Evolutionary conservation across 92 coral and sea anemone genomes (phyloP).

Genomic region (Paramuricea clavata): DNA sequence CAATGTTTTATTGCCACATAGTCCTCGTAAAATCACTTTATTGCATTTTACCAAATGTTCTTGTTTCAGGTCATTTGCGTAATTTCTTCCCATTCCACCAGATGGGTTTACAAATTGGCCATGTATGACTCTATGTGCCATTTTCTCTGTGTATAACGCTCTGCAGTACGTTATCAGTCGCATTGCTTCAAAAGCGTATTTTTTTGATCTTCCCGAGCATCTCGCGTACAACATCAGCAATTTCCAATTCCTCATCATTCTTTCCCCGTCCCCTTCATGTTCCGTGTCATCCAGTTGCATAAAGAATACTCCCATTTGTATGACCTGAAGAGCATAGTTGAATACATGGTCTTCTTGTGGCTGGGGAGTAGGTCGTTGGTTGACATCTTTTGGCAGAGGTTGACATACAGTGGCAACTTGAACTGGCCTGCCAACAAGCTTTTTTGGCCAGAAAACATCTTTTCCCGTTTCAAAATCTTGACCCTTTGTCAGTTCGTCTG

Average conservation of each 20-base stretch:
- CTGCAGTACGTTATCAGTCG: slow-evolving; percentile 51
- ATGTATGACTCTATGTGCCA: slow-evolving; percentile 35
- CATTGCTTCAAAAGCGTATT: slow-evolving; percentile 75
- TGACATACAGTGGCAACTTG: background rate
- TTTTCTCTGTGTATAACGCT: slow-evolving; percentile 37
- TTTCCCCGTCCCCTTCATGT: slow-evolving; percentile 71
- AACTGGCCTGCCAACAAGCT: background rate
- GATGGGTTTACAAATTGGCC: slow-evolving; percentile 41
- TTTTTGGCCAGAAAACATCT: background rate
- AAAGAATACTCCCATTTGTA: slow-evolving; percentile 58
- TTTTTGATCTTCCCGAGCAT: slow-evolving; percentile 37
- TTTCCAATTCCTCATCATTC: slow-evolving; percentile 46
- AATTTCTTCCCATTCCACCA: slow-evolving; percentile 50
- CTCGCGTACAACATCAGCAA: slow-evolving; percentile 71
- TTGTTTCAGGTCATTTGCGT: slow-evolving; percentile 40
- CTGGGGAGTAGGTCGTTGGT: background rate
- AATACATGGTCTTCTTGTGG: slow-evolving; percentile 32
- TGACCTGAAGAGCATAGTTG: slow-evolving; percentile 60
- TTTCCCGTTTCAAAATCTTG: background rate
- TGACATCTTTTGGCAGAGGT: background rate
- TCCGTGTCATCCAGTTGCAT: slow-evolving; percentile 73
- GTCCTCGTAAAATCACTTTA: slow-evolving; percentile 40
- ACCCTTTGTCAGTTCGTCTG: background rate
- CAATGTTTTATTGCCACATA: slow-evolving; percentile 48
- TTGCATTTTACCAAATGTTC: slow-evolving; percentile 54